Percentiles rank a stretch among this genome's conserved stretches.
Evolutionary conservation across 2,888 invertebrate genomes (phyloP).

Genomic region (Melipona bicolor): DNA sequence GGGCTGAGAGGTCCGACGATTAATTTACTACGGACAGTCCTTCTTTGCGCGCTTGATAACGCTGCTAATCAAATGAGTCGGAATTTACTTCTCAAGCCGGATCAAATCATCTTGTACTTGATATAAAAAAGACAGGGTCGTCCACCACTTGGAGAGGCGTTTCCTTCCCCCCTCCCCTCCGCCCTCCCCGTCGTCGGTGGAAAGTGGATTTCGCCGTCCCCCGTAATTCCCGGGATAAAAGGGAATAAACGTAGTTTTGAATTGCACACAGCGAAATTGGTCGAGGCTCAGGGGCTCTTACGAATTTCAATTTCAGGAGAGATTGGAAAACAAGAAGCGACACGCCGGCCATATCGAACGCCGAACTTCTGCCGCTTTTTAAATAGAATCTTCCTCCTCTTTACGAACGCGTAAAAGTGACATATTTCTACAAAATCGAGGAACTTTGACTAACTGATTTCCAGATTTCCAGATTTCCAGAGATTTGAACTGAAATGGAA

Average conservation of each 20-base stretch:
- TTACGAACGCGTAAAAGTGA: background rate
- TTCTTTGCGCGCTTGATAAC: constrained; percentile 20
- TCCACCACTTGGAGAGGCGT: background rate
- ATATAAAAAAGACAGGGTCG: background rate
- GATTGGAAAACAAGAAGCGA: background rate
- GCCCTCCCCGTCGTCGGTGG: background rate
- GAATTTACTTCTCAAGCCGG: constrained; percentile 23
- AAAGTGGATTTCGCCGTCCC: constrained; percentile 13
- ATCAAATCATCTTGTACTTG: constrained; percentile 16
- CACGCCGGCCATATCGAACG: background rate
- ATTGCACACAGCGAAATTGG: background rate
- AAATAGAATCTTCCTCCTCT: background rate
- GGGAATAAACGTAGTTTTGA: constrained; percentile 3
- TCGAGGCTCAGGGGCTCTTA: background rate
- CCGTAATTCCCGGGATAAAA: constrained; percentile 10
- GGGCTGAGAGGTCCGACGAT: constrained; percentile 41
- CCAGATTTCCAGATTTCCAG: no score
- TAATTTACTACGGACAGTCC: constrained; percentile 52
- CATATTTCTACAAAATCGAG: background rate
- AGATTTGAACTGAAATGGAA: no score
- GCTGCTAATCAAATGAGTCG: constrained; percentile 17
- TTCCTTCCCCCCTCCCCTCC: background rate
- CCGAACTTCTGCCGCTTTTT: background rate
- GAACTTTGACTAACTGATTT: background rate
- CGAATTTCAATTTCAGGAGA: constrained; percentile 18